Evolutionary conservation across 2,113 vertebrate species (phyloP).

Genomic region (Cavia aperea): DNA sequence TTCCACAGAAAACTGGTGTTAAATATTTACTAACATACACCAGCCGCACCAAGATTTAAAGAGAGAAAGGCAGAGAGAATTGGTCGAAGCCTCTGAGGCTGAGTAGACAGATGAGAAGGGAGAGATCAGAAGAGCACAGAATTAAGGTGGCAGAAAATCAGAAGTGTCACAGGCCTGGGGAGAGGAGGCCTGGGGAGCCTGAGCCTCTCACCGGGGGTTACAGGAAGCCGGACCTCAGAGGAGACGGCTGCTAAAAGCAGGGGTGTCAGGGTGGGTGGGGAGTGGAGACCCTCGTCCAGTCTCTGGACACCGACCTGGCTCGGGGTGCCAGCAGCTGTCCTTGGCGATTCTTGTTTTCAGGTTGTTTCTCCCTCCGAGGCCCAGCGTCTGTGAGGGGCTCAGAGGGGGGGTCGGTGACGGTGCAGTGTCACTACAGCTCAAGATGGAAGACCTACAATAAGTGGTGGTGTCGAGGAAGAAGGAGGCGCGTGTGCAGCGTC

Average conservation of each 20-base stretch:
- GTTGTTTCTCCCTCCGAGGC: conserved; percentile 33
- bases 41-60: not conserved
- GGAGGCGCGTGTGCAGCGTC: rapidly evolving
- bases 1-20: not conserved
- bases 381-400: not conserved
- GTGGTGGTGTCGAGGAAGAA: conserved; percentile 57
- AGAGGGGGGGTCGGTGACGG: not conserved
- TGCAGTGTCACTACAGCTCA: not conserved
- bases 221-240: not conserved
- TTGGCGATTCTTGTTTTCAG: conserved; percentile 45
- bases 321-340: not conserved
- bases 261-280: too few relatives aligned
- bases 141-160: not conserved
- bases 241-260: not conserved
- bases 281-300: rapidly evolving
- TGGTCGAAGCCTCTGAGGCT: not conserved
- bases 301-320: too few relatives aligned
- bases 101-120: not conserved
- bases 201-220: rapidly evolving
- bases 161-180: not conserved
- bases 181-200: not conserved
- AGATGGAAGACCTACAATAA: not conserved
- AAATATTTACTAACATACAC: not conserved
- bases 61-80: not conserved
- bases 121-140: not conserved